These are phyloP conservation scores for Nannoperca australis DNA, from an alignment of 2,797 vertebrate genomes.

Conservation along the genomic window DNA sequence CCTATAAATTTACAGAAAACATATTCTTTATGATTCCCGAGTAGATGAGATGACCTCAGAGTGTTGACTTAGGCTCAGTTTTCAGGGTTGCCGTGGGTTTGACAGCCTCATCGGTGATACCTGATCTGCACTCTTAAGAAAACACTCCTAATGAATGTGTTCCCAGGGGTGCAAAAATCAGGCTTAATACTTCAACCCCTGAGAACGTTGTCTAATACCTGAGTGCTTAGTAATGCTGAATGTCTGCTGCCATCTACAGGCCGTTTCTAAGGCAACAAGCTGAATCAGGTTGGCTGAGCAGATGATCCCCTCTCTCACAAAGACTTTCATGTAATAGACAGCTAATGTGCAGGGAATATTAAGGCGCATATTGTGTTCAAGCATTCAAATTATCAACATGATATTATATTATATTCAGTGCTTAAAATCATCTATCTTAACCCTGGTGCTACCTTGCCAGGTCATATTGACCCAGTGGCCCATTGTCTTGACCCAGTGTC, in stretches of 20 bases:
- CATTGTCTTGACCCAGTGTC: no score
- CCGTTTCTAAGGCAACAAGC: not conserved
- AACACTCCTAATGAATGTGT: slow-evolving; percentile 56
- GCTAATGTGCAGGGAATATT: slow-evolving; percentile 12
- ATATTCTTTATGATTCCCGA: slow-evolving; percentile 38
- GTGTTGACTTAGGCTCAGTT: slow-evolving; percentile 71
- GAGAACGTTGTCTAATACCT: not conserved
- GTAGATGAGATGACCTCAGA: slow-evolving; percentile 61
- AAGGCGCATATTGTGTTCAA: slow-evolving; percentile 1
- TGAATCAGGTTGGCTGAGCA: not conserved
- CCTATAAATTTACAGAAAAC: slow-evolving; percentile 55
- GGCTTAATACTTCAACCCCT: slow-evolving; percentile 19
- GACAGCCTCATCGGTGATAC: slow-evolving; percentile 55
- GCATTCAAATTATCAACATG: slow-evolving; percentile 14
- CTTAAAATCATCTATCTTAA: no score
- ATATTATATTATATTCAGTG: no score
- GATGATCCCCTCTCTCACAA: slow-evolving; percentile 4
- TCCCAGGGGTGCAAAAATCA: slow-evolving; percentile 45
- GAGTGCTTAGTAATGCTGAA: slow-evolving; percentile 6
- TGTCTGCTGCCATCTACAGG: slow-evolving; percentile 68
- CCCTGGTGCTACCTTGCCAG: no score
- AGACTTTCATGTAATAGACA: slow-evolving; percentile 5
- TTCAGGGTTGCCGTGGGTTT: slow-evolving; percentile 39
- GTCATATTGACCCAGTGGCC: no score
- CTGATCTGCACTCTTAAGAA: slow-evolving; percentile 33